A percentile compares a stretch with the other conserved stretches of the same genome.
Evolutionary conservation across 2,797 vertebrate genomes (phyloP).

Genomic region (Lacerta viridis): DNA sequence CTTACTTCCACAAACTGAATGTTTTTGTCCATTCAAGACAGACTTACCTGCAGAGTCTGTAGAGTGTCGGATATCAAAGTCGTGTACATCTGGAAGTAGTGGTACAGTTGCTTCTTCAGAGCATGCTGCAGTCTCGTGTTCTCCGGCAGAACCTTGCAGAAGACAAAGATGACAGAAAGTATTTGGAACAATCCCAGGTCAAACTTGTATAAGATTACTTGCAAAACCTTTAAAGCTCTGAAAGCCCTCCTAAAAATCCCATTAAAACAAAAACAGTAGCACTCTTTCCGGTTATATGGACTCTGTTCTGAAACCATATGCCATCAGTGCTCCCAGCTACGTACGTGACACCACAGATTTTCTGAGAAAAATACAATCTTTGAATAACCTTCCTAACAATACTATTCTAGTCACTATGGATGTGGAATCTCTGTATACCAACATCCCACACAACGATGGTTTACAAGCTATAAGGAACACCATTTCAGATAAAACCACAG

Average conservation of each 20-base stretch:
- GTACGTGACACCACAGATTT: too few species aligned
- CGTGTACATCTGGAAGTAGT: conserved; percentile 85
- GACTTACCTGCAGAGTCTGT: conserved; percentile 84
- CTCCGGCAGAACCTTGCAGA: conserved; percentile 46
- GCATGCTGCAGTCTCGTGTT: conserved; percentile 59
- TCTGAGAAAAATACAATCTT: too few species aligned
- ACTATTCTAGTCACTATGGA: too few species aligned
- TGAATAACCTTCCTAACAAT: too few species aligned
- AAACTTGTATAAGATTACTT: background rate
- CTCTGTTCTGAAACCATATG: too few species aligned
- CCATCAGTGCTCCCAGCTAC: too few species aligned
- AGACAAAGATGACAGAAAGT: background rate
- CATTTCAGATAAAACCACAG: too few species aligned
- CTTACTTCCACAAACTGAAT: background rate
- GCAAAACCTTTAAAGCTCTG: background rate
- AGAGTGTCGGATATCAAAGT: conserved; percentile 83
- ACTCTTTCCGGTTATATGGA: too few species aligned
- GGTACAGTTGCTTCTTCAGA: conserved; percentile 85
- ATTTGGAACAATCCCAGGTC: conserved; percentile 19
- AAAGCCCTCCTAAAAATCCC: background rate
- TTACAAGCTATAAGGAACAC: too few species aligned
- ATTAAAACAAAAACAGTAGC: background rate
- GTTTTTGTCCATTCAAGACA: too few species aligned
- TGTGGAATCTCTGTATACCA: too few species aligned
- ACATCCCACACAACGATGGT: too few species aligned